Base-by-base conservation (phyloP, 30 jellyfish, hydroid and myxozoan genomes). In the Catostylus mosaicus region DNA sequence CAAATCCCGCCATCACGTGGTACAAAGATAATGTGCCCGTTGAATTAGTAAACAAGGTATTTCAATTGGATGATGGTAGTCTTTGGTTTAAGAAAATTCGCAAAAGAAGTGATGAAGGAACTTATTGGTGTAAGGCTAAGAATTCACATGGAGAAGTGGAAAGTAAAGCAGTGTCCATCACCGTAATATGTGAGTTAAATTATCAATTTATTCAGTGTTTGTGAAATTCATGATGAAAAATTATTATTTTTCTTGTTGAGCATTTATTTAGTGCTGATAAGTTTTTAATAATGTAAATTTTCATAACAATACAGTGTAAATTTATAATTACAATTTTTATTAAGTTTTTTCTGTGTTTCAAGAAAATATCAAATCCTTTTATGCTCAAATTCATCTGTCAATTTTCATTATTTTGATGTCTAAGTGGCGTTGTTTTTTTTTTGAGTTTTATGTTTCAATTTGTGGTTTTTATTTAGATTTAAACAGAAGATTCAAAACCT, bases 1-100 rank as follows among this genome's bases (percentile, higher is more conserved):
- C 99, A 18, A 57, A 48, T 37, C 99, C 99, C 5, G 70, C 30
- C 1, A 89, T 88, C 11, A 45, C 91, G 30, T 94, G 99, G 99
- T 91, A 67, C 46, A 91, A 85, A 68, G 83, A 91, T 35, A 66
- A 75, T 27, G 31, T 18, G 8, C 87, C 86, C 14, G 75, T 84
- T 2, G 83, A 33, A 8, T 57, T 51, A 56, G 63, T 73, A 3
- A 23, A 40, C 23, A 86, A 35, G 50, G 19, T 86, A 40, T 20
- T 18, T 0, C 31, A 23, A 48, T 62, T 38, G 31, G 62, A 43
- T 14, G 96, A 86, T 27, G 54, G 54, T 40, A 62, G 85, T 31
- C 74, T 86, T 24, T 86, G 1, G 5, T 86, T 86, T 33, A 79
- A 75, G 65, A 45, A 78, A 63, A 70, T 92, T 54, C 88, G 89